Conservation (phyloP, 2,797 vertebrate genomes). For the Echeneis naucrates region DNA sequence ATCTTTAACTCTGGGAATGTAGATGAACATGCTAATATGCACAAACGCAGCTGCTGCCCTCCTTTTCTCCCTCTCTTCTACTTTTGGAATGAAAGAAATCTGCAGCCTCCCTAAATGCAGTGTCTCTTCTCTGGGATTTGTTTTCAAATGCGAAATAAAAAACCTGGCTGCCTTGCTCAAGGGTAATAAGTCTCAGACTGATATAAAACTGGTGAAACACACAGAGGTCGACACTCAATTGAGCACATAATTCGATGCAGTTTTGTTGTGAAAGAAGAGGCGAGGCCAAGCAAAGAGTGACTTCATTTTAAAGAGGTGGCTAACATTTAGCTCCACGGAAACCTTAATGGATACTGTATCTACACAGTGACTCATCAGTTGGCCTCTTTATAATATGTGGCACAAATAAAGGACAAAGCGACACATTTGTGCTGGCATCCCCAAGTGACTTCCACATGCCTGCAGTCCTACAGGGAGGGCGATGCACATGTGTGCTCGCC, state of each 20-base stretch:
- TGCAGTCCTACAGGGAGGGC: constrained; percentile 52
- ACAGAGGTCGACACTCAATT: constrained; percentile 38
- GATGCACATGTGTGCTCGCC: constrained; percentile 45
- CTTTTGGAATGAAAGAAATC: neutral
- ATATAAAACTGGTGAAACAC: constrained; percentile 45
- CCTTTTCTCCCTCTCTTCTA: neutral
- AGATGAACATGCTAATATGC: constrained; percentile 1
- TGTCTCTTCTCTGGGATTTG: constrained; percentile 3
- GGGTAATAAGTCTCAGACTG: constrained; percentile 42
- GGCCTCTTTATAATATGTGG: constrained; percentile 41
- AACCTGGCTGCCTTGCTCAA: constrained; percentile 35
- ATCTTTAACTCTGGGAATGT: constrained; percentile 7
- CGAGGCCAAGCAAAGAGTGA: constrained; percentile 51
- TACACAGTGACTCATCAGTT: constrained; percentile 26
- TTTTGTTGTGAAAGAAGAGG: constrained; percentile 40
- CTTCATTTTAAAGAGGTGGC: constrained; percentile 44
- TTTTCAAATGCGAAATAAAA: constrained; percentile 32
- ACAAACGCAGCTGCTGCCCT: neutral
- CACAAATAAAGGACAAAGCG: constrained; percentile 66
- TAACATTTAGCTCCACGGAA: constrained; percentile 49
- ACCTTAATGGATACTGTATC: constrained; percentile 8
- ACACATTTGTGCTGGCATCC: constrained; percentile 68
- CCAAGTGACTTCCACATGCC: constrained; percentile 66
- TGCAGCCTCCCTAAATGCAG: neutral
- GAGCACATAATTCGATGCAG: constrained; percentile 49